Evolutionary conservation across 2,113 vertebrate species (phyloP).

Genomic region (Neopipo cinnamomea): DNA sequence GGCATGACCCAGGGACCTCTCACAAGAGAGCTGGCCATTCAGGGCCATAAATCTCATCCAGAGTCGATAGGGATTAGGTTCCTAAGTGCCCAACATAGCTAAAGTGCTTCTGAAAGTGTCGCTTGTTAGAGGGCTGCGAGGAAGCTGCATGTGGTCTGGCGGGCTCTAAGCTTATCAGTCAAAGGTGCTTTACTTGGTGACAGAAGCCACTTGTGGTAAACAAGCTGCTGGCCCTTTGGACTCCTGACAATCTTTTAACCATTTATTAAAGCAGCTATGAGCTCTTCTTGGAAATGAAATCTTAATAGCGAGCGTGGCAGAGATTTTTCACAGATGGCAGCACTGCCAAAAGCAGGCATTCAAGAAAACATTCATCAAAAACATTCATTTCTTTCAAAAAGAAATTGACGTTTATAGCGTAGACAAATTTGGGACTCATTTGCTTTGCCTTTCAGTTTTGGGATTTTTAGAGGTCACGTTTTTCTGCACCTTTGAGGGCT

Average conservation of each 20-base stretch:
- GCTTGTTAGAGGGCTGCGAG: neutral
- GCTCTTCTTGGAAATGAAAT: slow-evolving; percentile 40
- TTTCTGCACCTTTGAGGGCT: slow-evolving; percentile 12
- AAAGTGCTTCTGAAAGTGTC: neutral
- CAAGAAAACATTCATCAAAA: slow-evolving; percentile 66
- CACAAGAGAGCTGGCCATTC: neutral
- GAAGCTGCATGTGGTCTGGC: neutral
- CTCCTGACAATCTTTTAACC: slow-evolving; percentile 42
- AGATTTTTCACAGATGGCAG: slow-evolving; percentile 66
- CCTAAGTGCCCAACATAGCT: slow-evolving; percentile 9
- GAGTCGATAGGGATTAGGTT: slow-evolving; percentile 28
- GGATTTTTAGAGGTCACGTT: slow-evolving; percentile 48
- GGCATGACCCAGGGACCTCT: neutral
- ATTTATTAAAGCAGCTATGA: slow-evolving; percentile 21
- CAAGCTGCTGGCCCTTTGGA: slow-evolving; percentile 38
- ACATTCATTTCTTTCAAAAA: slow-evolving; percentile 65
- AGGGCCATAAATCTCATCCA: slow-evolving; percentile 14
- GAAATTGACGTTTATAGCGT: slow-evolving; percentile 61
- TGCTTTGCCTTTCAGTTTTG: slow-evolving; percentile 42
- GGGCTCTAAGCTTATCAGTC: slow-evolving; percentile 25
- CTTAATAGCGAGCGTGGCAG: slow-evolving; percentile 31
- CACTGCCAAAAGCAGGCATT: slow-evolving; percentile 60
- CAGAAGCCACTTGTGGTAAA: slow-evolving; percentile 49
- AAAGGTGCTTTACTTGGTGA: slow-evolving; percentile 56
- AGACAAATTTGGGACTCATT: slow-evolving; percentile 63